Evolutionary conservation across 1,140 invertebrate genomes (phyloP).

Genomic region (Sitobion miscanthi): DNA sequence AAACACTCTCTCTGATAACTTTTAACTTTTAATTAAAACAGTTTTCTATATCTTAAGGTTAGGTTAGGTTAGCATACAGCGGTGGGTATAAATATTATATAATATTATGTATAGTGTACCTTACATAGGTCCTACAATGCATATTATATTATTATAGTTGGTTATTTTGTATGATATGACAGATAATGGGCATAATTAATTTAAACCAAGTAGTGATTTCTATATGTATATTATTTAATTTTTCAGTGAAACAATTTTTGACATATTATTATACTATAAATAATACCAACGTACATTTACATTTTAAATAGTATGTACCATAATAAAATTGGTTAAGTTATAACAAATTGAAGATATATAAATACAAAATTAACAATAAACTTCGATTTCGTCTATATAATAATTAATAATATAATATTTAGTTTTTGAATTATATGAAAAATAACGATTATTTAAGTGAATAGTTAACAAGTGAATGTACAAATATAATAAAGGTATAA

Average conservation of each 20-base stretch:
- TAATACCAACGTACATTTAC: constrained; percentile 6
- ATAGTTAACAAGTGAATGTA: constrained; percentile 25
- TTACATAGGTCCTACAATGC: too few species aligned
- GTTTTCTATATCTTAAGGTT: too few species aligned
- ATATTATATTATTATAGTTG: not conserved
- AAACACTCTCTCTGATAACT: too few species aligned
- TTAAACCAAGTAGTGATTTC: not conserved
- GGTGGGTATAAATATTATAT: too few species aligned
- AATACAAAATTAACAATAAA: constrained; percentile 19
- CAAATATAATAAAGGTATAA: not conserved
- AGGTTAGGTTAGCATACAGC: too few species aligned
- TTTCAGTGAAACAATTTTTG: not conserved
- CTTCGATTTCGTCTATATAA: constrained; percentile 10
- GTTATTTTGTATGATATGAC: not conserved
- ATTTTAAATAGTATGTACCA: not conserved
- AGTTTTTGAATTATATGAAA: not conserved
- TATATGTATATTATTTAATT: not conserved
- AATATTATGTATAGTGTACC: too few species aligned
- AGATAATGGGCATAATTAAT: not conserved
- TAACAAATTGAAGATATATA: constrained; percentile 35
- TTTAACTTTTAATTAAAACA: too few species aligned
- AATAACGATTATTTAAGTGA: constrained; percentile 32
- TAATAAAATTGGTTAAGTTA: not conserved
- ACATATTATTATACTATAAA: not conserved
- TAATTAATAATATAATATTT: not conserved